Evolutionary conservation across 2,888 invertebrate species (phyloP).

Genomic region (Hoplodrina blanda): DNA sequence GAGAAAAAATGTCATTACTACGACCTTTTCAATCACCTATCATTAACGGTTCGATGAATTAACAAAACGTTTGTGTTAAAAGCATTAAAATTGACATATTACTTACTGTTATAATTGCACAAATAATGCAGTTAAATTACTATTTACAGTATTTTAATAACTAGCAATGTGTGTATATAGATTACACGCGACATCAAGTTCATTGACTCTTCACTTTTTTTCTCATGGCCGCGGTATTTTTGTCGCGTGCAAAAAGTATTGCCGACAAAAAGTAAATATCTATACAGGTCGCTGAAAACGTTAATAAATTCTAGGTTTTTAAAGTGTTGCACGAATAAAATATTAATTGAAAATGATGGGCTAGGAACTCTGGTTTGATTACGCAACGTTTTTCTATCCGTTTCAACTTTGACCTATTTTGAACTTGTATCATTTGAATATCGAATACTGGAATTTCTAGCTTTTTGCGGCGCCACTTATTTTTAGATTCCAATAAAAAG

Average conservation of each 20-base stretch:
- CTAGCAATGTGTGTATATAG: constrained; percentile 26
- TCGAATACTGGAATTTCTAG: neutral
- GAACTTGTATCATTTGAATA: constrained; percentile 25
- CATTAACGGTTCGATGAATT: constrained; percentile 11
- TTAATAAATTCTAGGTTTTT: constrained; percentile 27
- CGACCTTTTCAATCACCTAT: constrained; percentile 6
- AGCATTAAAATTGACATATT: constrained; percentile 11
- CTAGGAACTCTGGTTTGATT: neutral
- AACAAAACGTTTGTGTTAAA: constrained; percentile 12
- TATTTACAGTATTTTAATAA: constrained; percentile 26
- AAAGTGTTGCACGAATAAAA: constrained; percentile 14
- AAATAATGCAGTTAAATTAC: constrained; percentile 39
- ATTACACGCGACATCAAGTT: constrained; percentile 55
- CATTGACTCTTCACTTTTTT: constrained; percentile 61
- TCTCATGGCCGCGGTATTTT: constrained; percentile 58
- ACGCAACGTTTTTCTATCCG: neutral
- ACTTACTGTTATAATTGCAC: constrained; percentile 24
- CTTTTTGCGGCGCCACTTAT: neutral
- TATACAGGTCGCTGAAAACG: constrained; percentile 46
- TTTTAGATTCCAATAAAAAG: constrained; percentile 2
- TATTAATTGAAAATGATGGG: constrained; percentile 2
- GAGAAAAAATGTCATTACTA: constrained; percentile 8
- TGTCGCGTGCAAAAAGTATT: constrained; percentile 63
- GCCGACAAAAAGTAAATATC: constrained; percentile 46
- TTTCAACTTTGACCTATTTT: constrained; percentile 40